Evolutionary conservation across 1,140 invertebrate species (phyloP).

Genomic region (Pectinophora gossypiella): DNA sequence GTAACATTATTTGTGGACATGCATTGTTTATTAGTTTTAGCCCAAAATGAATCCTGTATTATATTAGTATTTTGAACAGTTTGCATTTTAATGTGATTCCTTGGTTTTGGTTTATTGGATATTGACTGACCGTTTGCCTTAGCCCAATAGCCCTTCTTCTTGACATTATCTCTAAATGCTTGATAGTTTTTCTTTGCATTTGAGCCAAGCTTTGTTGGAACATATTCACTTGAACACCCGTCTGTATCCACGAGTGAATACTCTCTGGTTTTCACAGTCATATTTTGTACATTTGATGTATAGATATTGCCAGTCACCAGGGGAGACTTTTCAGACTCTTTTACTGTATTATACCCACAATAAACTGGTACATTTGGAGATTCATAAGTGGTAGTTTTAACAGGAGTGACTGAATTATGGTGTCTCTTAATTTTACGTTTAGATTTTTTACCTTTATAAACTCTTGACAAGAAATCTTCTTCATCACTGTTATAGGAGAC

Average conservation of each 20-base stretch:
- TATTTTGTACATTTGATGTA: slow-evolving; percentile 50
- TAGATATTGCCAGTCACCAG: slow-evolving; percentile 63
- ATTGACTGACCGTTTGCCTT: slow-evolving; percentile 46
- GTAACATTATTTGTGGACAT: neutral
- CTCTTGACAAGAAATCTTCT: slow-evolving; percentile 57
- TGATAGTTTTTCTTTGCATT: slow-evolving; percentile 67
- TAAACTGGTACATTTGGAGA: slow-evolving; percentile 29
- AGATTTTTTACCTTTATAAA: slow-evolving; percentile 45
- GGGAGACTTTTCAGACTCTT: slow-evolving; percentile 44
- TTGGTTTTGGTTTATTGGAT: neutral
- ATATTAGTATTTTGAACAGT: neutral
- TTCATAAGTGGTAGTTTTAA: slow-evolving; percentile 26
- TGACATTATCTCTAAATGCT: slow-evolving; percentile 67
- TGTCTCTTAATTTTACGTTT: slow-evolving; percentile 44
- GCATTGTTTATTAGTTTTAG: neutral
- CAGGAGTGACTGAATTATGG: slow-evolving; percentile 8
- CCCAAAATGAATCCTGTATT: neutral
- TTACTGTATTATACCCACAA: slow-evolving; percentile 52
- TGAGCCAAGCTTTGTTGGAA: slow-evolving; percentile 63
- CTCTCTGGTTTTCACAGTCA: slow-evolving; percentile 36
- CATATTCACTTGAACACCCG: slow-evolving; percentile 63
- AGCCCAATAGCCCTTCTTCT: slow-evolving; percentile 62
- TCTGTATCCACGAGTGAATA: slow-evolving; percentile 39
- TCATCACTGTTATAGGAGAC: slow-evolving; percentile 61
- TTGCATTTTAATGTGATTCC: neutral